A percentile compares a stretch with the other conserved stretches of the same genome.
These are phyloP conservation scores for Bovichtus variegatus DNA, from an alignment of 2,797 vertebrate genomes.

Conservation along the genomic window DNA sequence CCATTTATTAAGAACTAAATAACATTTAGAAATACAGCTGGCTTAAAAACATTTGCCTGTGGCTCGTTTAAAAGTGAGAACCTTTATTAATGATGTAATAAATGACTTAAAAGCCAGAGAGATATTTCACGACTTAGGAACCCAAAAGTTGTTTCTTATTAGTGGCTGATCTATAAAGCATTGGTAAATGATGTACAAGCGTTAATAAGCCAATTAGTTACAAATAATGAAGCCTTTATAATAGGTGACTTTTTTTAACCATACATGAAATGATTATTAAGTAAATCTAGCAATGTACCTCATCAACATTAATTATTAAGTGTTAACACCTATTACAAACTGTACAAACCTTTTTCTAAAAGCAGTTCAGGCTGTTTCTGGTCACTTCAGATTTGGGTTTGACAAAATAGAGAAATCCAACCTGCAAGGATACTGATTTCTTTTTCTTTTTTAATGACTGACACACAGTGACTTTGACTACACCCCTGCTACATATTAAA, in stretches of 20 bases:
- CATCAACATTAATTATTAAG: not conserved
- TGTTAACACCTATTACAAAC: not conserved
- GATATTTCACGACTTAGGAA: not conserved
- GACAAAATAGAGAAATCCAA: not conserved
- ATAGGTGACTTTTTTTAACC: too few species aligned
- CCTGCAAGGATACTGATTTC: not conserved
- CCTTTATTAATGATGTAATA: not conserved
- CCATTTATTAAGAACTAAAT: too few species aligned
- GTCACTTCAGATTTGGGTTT: not conserved
- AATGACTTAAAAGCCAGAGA: not conserved
- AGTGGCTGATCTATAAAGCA: not conserved
- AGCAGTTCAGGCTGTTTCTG: not conserved
- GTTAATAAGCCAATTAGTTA: not conserved
- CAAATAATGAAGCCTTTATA: not conserved
- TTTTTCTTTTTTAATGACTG: not conserved
- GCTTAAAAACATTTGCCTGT: not conserved
- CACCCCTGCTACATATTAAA: not conserved
- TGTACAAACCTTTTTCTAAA: not conserved
- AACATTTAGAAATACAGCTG: not conserved
- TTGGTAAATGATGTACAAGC: not conserved
- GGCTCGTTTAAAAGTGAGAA: not conserved
- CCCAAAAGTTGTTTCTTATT: not conserved
- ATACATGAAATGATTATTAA: too few species aligned
- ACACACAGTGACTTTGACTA: not conserved
- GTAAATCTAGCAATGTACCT: not conserved